A percentile compares a stretch with the other conserved stretches of the same genome.
These are phyloP conservation scores for Pitangus sulphuratus DNA, from an alignment of 2,797 vertebrate species.

Conservation along the genomic window DNA sequence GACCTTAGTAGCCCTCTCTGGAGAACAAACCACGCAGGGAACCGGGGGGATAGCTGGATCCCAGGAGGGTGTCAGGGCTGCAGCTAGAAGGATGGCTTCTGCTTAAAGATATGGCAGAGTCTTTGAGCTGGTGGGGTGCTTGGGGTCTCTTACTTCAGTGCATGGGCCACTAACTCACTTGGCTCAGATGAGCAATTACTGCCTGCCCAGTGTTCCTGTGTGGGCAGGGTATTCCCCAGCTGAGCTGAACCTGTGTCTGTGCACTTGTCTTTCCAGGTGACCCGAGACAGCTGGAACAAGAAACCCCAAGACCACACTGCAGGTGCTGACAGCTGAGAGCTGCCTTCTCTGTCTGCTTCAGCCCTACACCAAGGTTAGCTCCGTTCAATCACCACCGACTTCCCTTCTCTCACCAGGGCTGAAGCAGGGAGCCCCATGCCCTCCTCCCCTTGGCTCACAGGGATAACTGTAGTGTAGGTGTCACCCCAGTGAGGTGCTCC, in stretches of 20 bases:
- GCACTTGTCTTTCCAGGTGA: slow-evolving; percentile 10
- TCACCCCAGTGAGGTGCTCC: background rate
- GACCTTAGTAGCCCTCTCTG: background rate
- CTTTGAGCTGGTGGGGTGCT: background rate
- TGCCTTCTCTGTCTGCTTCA: background rate
- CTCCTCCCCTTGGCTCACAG: background rate
- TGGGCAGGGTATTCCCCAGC: background rate
- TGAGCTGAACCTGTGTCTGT: background rate
- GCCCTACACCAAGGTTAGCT: background rate
- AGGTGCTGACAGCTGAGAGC: background rate
- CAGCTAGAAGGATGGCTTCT: background rate
- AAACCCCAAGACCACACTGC: background rate
- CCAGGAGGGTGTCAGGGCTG: background rate
- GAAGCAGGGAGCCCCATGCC: accelerated
- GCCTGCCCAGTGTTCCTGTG: accelerated
- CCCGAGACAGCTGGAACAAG: background rate
- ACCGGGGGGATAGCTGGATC: background rate
- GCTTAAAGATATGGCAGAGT: background rate
- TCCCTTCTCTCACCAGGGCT: background rate
- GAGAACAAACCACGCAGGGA: accelerated
- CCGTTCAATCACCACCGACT: accelerated
- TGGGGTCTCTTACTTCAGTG: background rate
- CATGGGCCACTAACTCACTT: accelerated
- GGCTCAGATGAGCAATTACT: background rate
- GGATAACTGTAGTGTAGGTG: background rate